Base-by-base conservation (phyloP, 2,888 invertebrate genomes). In the Diaperis boleti region DNA sequence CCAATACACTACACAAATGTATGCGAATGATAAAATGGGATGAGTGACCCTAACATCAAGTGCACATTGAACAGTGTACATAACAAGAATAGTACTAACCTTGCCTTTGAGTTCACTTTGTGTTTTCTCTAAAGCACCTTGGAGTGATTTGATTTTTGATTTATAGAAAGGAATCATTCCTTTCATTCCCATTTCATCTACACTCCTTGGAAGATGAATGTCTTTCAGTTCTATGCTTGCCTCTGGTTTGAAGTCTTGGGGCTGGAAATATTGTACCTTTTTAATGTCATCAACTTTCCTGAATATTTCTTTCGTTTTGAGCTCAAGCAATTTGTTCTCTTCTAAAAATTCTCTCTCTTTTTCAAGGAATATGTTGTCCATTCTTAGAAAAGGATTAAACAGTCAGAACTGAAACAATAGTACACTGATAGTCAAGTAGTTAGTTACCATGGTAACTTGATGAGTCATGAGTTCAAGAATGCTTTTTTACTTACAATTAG, bases 291-390 rank as follows among this genome's bases (percentile, higher is more conserved):
- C 78, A 3, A 80, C 80, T 76, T 81, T 78, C 67, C 77, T 69
- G 67, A 82, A 69, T 17, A 82, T 56, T 60, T 78, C 75, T 65
- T 78, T 79, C 0, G 80, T 80, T 65, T 73, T 74, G 29, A 71
- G 59, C 72, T 82, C 81, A 22, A 82, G 50, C 69, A 78, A 76
- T 67, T 80, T 76, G 71, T 82, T 82, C 73, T 81, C 74, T 72
- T 79, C 78, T 54, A 74, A 68, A 71, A 77, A 82, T 74, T 81
- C 78, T 65, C 78, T 72, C 73, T 82, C 82, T 71, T 77, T 81
- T 67, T 75, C 65, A 17, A 82, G 67, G 59, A 81, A 70, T 62
- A 78, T 76, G 10, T 74, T 70, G 26, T 77, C 72, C 81, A 81
- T 81, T 72, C 20, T 33, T 50, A 14, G n/a, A 2, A 1, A 5